Evolutionary conservation across 2,113 vertebrate species (phyloP), one percentile per base, ranked within the genome.

Genomic region (Natator depressus): DNA sequence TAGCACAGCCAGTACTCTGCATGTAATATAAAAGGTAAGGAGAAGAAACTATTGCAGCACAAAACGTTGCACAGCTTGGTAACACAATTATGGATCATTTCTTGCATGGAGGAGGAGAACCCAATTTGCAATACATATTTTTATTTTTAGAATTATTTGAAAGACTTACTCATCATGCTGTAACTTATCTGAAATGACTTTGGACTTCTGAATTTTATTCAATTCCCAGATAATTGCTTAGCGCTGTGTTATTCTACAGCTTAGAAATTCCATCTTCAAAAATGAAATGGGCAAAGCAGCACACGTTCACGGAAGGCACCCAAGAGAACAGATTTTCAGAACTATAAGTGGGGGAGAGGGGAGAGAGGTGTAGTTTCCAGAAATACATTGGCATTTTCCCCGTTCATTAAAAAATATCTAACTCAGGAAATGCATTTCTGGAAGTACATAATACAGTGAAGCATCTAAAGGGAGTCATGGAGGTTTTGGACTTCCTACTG

Each of bases 401-500:
- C 8, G 14, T 89, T 94, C 85, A 80, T 83, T 51, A 82, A 79
- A 94, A 96, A 97, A 93, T 80, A 92, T 92, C 96, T 97, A 97
- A 95, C 62, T 92, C 84, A 46, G 87, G 91, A 65, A 89, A 85
- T 97, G 89, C 94, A 89, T 94, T 81, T 88, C 65, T 93, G 29
- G 80, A 76, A 96, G 78, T 84, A 90, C 91, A 94, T 49, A 88
- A 50, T 88, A 53, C 94, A 96, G 93, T n/a, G 55, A 54, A 94
- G 75, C 83, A 89, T 83, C 88, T 93, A 94, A 94, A 90, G 16
- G 10, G 51, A 93, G 94, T 83, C 94, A 93, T 10, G 46, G 76
- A 91, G 90, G 92, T 93, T 97, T 97, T 96, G 93, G 83, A 97
- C 97, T 98, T 97, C 94, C 90, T 96, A 72, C 54, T 93, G 93